Evolutionary conservation across 2,797 vertebrate species (phyloP).

Genomic region (Spinibarbus caldwelli): DNA sequence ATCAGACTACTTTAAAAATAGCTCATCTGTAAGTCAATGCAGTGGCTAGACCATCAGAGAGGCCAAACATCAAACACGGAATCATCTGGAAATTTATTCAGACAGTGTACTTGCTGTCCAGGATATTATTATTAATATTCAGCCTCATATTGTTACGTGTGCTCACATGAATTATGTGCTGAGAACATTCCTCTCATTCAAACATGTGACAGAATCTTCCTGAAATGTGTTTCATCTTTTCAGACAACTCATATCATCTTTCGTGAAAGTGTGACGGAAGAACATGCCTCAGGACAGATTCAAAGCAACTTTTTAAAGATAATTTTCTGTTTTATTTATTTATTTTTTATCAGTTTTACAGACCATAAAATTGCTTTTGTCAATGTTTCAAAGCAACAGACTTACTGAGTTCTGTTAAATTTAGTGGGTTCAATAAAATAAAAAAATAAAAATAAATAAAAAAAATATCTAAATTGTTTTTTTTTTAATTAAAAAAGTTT

Average conservation of each 20-base stretch:
- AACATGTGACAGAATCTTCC: not conserved
- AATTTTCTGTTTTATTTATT: not conserved
- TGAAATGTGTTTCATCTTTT: not conserved
- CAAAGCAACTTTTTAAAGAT: not conserved
- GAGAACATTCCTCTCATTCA: conserved; percentile 33
- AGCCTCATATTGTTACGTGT: conserved; percentile 28
- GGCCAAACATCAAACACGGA: conserved; percentile 11
- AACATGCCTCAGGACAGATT: conserved; percentile 18
- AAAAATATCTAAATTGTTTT: not conserved
- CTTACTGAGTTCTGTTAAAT: not conserved
- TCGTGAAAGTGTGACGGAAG: not conserved
- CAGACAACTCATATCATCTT: conserved; percentile 8
- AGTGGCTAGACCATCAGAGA: conserved; percentile 6
- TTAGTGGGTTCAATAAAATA: not conserved
- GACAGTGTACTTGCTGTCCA: conserved; percentile 5
- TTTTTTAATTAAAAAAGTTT: not conserved
- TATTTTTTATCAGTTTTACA: not conserved
- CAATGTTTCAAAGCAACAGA: not conserved
- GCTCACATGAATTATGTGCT: conserved; percentile 24
- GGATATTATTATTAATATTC: conserved; percentile 37
- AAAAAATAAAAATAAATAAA: not conserved
- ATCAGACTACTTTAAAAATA: conserved; percentile 39
- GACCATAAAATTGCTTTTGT: not conserved
- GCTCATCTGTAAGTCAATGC: conserved; percentile 16
- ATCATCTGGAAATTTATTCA: conserved; percentile 40